Evolutionary conservation across 2,888 invertebrate species (phyloP), one percentile per base, ranked within the genome.

Genomic region (Petrolisthes manimaculis): DNA sequence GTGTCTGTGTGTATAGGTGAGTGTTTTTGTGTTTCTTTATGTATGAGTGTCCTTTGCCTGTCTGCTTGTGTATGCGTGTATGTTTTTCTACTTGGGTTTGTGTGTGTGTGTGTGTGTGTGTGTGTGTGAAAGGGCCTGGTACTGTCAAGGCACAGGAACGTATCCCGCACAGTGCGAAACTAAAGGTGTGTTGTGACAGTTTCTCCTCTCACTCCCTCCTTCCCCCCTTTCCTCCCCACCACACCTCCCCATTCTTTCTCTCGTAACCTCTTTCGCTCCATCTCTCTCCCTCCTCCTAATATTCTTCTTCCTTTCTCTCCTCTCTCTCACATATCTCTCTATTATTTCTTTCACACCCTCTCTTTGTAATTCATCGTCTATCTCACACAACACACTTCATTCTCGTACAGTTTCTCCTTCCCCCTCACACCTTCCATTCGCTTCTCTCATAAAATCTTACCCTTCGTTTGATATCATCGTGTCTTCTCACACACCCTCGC

Each of bases 101-200:
- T 71, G n/a, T 71, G 71, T 12, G n/a, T 71, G n/a, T 71, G n/a
- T 71, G n/a, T 71, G 12, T 12, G 71, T 12, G 71, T 12, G 71
- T 12, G 8, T 18, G 71, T 12, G 71, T 18, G 71, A 12, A n/a
- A 71, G 71, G n/a, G 71, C 8, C n/a, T 12, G 71, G 71, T 71
- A 71, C 71, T 18, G 71, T 71, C 5, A 5, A n/a, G n/a, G 5
- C 71, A 71, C 18, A 61, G 61, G n/a, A n/a, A 71, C 71, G 71
- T 71, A 71, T 12, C 71, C 71, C 71, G n/a, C 71, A 71, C 71
- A 71, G 71, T 71, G 71, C 71, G 71, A 71, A 71, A 71, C 71
- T 71, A 71, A 71, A 71, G 71, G 71, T 71, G 71, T 71, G 71
- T 71, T 71, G 71, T 71, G 71, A 71, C 71, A 71, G 71, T 61